Evolutionary conservation across 2,113 vertebrate species (phyloP).

Genomic region (Gopherus evgoodei): DNA sequence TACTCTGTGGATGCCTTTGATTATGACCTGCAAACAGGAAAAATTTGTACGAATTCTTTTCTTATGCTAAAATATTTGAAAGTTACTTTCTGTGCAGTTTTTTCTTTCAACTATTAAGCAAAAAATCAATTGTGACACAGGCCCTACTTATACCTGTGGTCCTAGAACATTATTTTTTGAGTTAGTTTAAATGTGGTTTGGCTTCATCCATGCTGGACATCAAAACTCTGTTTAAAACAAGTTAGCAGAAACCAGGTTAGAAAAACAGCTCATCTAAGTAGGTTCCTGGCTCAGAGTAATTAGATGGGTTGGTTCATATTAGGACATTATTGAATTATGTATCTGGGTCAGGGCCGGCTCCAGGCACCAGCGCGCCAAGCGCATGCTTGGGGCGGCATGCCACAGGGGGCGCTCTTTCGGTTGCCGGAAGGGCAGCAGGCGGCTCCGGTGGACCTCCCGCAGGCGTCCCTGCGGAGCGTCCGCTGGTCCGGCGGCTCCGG

Average conservation of each 20-base stretch:
- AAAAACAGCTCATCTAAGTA: accelerated
- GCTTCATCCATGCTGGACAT: not conserved
- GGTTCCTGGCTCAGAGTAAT: not conserved
- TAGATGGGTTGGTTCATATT: not conserved
- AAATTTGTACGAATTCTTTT: conserved; percentile 77
- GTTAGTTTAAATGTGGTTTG: not conserved
- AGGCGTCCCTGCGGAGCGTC: too few relatives aligned
- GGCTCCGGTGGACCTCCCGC: too few relatives aligned
- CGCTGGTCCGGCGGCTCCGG: too few relatives aligned
- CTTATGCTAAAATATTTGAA: not conserved
- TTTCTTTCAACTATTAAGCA: not conserved
- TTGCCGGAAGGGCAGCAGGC: too few relatives aligned
- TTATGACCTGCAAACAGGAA: conserved; percentile 87
- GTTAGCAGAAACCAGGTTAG: not conserved
- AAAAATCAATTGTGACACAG: not conserved
- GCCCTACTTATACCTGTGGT: not conserved
- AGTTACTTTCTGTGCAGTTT: not conserved
- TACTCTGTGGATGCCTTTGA: conserved; percentile 91
- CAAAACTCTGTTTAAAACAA: not conserved
- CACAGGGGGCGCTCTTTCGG: too few relatives aligned
- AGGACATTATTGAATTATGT: not conserved
- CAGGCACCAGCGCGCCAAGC: too few relatives aligned
- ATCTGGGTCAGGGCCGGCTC: not conserved
- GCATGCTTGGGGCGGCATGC: too few relatives aligned
- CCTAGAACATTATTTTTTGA: not conserved